Evolutionary conservation across 2,888 invertebrate species (phyloP).

Genomic region (Drosophila nr. perissopoda): DNA sequence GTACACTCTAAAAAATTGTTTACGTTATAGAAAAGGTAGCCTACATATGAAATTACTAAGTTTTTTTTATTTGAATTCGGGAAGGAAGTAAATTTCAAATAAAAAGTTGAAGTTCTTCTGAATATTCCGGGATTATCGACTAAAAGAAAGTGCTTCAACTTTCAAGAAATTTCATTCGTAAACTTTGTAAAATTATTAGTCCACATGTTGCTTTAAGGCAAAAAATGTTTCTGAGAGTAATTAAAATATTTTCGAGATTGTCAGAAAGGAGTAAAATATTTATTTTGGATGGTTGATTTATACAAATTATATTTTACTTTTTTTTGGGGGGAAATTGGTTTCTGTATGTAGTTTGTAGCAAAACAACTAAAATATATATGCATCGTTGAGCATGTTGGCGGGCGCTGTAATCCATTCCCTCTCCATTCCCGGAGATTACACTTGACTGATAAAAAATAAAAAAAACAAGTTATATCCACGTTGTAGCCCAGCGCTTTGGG

Average conservation of each 20-base stretch:
- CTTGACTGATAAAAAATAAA: constrained; percentile 53
- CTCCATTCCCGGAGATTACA: constrained; percentile 21
- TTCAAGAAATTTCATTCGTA: background rate
- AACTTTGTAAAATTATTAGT: background rate
- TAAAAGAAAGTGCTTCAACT: background rate
- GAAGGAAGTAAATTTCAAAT: background rate
- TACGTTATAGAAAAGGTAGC: background rate
- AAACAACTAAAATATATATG: constrained; percentile 57
- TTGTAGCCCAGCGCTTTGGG: constrained; percentile 8
- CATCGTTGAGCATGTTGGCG: constrained; percentile 60
- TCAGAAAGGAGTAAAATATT: background rate
- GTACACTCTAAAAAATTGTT: background rate
- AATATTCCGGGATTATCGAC: background rate
- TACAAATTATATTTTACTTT: background rate
- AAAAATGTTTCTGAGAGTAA: background rate
- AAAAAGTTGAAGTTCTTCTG: background rate
- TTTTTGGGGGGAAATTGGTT: background rate
- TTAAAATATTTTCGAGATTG: background rate
- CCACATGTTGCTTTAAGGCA: background rate
- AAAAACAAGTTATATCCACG: constrained; percentile 15
- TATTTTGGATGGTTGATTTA: background rate
- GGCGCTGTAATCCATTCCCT: constrained; percentile 14
- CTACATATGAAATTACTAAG: background rate
- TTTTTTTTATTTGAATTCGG: background rate
- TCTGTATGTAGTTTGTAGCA: background rate